A percentile compares a stretch with the other conserved stretches of the same genome.
Conservation (phyloP, 1,140 invertebrate genomes). For the Eriosoma lanigerum region DNA sequence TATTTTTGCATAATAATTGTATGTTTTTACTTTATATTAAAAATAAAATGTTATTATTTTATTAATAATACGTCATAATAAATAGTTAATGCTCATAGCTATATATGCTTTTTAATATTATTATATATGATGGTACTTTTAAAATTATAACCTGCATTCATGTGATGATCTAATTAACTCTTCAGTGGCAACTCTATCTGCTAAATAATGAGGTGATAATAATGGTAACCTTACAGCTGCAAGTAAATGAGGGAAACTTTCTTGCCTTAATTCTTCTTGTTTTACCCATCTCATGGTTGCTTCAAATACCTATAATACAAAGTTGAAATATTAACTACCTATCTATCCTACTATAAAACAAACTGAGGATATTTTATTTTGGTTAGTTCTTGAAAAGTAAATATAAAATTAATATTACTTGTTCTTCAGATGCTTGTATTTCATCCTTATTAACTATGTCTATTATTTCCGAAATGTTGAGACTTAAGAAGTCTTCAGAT, state of each 20-base stretch:
- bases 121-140: too few species aligned
- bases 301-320: slow-evolving; percentile 69
- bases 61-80: neutral
- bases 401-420: slow-evolving; percentile 60
- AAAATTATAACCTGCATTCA: slow-evolving; percentile 73
- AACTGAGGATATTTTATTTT: too few species aligned
- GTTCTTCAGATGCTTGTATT: slow-evolving; percentile 71
- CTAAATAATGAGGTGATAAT: slow-evolving; percentile 78
- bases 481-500: slow-evolving; percentile 75
- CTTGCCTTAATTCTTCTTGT: slow-evolving; percentile 64
- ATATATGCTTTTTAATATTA: too few species aligned
- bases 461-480: slow-evolving; percentile 68
- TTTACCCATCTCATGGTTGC: slow-evolving; percentile 82
- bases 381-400: too few species aligned
- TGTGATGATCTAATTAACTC: slow-evolving; percentile 75
- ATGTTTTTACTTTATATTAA: too few species aligned
- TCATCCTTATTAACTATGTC: slow-evolving; percentile 78
- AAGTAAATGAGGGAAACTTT: slow-evolving; percentile 71
- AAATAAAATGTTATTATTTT: neutral
- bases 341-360: neutral
- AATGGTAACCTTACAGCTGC: slow-evolving; percentile 77
- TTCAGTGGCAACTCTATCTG: slow-evolving; percentile 82
- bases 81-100: neutral
- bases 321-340: neutral
- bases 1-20: too few species aligned